Conservation (phyloP, 2,888 invertebrate genomes). For the Parochlus steinenii region DNA sequence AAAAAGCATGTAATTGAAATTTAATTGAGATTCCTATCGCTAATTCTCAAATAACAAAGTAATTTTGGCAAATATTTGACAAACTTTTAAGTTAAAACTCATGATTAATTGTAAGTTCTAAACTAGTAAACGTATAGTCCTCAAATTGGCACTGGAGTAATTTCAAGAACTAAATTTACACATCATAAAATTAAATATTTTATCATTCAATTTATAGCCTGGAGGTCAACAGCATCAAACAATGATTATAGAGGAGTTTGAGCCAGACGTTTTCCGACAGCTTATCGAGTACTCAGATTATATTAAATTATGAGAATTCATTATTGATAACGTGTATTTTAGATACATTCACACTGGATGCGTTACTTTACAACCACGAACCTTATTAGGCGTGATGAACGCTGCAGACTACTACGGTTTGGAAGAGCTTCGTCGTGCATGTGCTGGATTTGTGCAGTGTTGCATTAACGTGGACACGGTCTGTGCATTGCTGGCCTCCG, state of each 20-base stretch:
- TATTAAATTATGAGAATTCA: too few species aligned
- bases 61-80: slow-evolving; percentile 2
- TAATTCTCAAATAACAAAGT: slow-evolving; percentile 6
- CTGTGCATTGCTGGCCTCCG: slow-evolving; percentile 52
- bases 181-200: slow-evolving; percentile 18
- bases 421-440: slow-evolving; percentile 48
- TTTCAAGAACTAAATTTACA: too few species aligned
- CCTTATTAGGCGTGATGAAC: slow-evolving; percentile 53
- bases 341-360: slow-evolving; percentile 58
- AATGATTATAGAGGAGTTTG: slow-evolving; percentile 56
- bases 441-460: slow-evolving; percentile 53
- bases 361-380: slow-evolving; percentile 51
- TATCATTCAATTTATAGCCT: slow-evolving; percentile 27
- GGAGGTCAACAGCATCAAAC: slow-evolving; percentile 51
- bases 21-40: too few species aligned
- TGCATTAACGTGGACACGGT: slow-evolving; percentile 60
- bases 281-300: too few species aligned
- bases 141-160: too few species aligned
- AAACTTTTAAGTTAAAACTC: too few species aligned
- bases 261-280: slow-evolving; percentile 56
- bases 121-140: too few species aligned
- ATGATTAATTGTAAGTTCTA: slow-evolving; percentile 11
- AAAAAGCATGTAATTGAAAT: too few species aligned
- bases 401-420: slow-evolving; percentile 58
- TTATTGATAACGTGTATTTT: too few species aligned